Evolutionary conservation across 2,797 vertebrate genomes (phyloP).

Genomic region (Lepus townsendii): DNA sequence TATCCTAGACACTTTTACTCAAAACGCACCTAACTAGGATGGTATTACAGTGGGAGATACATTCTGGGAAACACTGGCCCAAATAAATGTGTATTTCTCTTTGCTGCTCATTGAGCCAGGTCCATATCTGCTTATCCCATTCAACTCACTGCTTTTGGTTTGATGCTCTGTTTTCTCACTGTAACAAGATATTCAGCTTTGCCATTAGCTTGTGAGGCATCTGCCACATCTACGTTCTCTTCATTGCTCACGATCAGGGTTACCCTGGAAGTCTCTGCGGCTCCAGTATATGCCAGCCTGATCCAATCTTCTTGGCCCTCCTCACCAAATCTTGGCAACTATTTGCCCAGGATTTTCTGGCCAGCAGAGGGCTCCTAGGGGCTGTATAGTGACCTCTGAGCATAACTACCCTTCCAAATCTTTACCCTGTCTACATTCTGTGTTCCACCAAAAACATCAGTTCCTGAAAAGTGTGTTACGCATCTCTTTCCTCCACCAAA

Average conservation of each 20-base stretch:
- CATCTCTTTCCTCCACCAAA: neutral
- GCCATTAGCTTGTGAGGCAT: neutral
- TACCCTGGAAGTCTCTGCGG: neutral
- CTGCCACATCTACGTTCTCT: neutral
- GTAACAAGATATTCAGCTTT: neutral
- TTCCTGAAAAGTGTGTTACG: neutral
- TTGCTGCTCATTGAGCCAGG: neutral
- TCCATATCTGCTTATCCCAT: neutral
- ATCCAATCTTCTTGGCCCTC: neutral
- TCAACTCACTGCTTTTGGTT: neutral
- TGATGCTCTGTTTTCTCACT: neutral
- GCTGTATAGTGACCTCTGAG: neutral
- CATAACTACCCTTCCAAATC: neutral
- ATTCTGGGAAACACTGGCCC: neutral
- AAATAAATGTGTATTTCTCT: neutral
- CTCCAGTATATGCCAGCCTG: neutral
- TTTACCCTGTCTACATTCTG: neutral
- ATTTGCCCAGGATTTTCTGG: slow-evolving; percentile 42
- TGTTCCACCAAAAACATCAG: neutral
- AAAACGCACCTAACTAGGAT: neutral
- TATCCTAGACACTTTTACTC: neutral
- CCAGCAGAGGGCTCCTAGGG: slow-evolving; percentile 18
- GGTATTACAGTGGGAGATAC: neutral
- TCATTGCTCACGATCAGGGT: neutral
- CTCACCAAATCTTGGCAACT: neutral